phyloP scores from a whole-genome alignment of 2,797 vertebrate genomes.

The Sebastes diaconus region DNA sequence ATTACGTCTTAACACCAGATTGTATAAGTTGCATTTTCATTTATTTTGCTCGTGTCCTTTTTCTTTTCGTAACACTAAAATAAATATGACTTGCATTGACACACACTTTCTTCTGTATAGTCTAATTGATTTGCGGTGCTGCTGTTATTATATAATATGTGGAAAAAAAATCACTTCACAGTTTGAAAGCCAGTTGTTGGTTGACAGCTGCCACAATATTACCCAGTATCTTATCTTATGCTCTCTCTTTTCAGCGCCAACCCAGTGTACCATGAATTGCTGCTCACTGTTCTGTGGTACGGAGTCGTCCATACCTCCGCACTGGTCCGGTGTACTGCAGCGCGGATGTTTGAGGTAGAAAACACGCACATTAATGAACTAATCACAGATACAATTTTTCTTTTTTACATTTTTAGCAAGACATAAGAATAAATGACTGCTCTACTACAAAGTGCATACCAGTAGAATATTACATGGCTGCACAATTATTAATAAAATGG shows the following conservation, averaged over 20 bases:
- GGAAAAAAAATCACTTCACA: too few species aligned
- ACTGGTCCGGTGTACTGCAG: conserved; percentile 95
- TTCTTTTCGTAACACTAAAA: fast-evolving
- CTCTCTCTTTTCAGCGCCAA: conserved; percentile 87
- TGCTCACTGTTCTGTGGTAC: conserved; percentile 97
- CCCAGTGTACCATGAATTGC: conserved; percentile 95
- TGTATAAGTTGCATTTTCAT: neutral
- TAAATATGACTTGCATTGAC: too few species aligned
- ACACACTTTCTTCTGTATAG: too few species aligned
- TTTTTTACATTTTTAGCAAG: neutral
- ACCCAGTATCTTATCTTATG: neutral
- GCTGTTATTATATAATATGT: too few species aligned
- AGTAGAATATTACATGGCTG: neutral
- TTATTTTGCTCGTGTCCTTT: too few species aligned
- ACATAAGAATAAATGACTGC: neutral
- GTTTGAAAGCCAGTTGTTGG: too few species aligned
- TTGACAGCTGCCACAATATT: too few species aligned
- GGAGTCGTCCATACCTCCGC: conserved; percentile 98
- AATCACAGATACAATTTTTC: neutral
- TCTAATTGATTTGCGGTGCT: too few species aligned
- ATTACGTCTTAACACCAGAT: fast-evolving
- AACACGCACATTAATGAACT: neutral
- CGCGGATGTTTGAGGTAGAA: conserved; percentile 98
- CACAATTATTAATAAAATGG: neutral
- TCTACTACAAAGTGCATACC: neutral